These are phyloP conservation scores for Sebastes vulpes DNA, from an alignment of 2,797 vertebrate genomes.

Conservation along the genomic window DNA sequence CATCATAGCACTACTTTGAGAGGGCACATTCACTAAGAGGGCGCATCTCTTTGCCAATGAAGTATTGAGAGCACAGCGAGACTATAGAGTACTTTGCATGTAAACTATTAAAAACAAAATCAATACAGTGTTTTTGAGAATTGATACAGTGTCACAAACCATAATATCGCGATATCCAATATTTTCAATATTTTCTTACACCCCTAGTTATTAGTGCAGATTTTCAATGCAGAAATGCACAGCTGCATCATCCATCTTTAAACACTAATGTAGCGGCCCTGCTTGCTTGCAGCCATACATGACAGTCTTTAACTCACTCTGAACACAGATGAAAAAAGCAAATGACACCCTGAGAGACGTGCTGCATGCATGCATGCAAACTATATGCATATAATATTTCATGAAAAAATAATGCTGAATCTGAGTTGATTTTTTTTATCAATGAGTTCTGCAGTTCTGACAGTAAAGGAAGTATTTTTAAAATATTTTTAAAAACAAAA, in stretches of 20 bases:
- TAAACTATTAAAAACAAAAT: no score
- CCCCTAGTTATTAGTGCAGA: background rate
- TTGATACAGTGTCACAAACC: background rate
- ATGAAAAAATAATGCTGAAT: background rate
- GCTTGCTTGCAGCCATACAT: background rate
- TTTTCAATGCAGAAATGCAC: background rate
- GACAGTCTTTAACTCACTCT: background rate
- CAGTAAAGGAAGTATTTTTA: background rate
- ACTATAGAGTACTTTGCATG: no score
- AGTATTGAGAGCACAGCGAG: no score
- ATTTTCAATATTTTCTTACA: background rate
- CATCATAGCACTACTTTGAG: no score
- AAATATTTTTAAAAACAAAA: background rate
- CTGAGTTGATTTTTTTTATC: background rate
- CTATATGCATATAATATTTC: background rate
- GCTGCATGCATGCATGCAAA: background rate
- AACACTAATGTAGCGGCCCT: background rate
- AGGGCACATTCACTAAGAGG: no score
- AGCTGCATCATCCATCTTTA: background rate
- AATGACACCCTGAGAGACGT: no score
- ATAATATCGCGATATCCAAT: background rate
- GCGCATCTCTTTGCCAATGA: no score
- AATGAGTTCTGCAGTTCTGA: background rate
- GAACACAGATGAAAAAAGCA: background rate
- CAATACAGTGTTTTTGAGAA: background rate